Conservation (phyloP, 1,140 invertebrate genomes). For the Triops longicaudatus region DNA sequence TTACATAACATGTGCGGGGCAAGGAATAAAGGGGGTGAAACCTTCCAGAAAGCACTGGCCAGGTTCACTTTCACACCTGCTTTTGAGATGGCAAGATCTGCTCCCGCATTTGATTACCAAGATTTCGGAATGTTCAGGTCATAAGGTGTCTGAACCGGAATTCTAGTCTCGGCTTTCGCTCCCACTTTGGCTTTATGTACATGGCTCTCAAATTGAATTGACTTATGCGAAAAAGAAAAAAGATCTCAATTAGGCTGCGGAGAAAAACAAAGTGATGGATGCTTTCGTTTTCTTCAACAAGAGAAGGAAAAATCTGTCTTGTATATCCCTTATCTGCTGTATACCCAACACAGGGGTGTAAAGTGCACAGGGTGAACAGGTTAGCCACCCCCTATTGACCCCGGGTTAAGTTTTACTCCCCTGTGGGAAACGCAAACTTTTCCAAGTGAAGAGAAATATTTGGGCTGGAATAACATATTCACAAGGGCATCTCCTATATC, state of each 20-base stretch:
- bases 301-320: not conserved
- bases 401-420: not conserved
- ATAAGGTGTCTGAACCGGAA: not conserved
- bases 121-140: not conserved
- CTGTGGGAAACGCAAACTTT: slow-evolving; percentile 14
- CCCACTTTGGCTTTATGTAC: not conserved
- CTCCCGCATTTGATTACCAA: not conserved
- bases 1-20: not conserved
- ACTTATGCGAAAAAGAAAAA: not conserved
- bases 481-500: slow-evolving; percentile 1
- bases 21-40: not conserved
- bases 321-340: not conserved
- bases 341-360: not conserved
- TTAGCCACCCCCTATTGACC: slow-evolving; percentile 6
- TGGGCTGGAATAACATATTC: slow-evolving; percentile 12
- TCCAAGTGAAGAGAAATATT: slow-evolving; percentile 12
- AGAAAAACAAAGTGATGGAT: not conserved
- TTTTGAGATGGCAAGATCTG: not conserved
- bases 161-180: not conserved
- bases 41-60: not conserved
- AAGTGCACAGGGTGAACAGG: slow-evolving; percentile 10
- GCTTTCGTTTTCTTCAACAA: not conserved
- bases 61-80: not conserved
- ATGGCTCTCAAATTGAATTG: too few species aligned
- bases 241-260: not conserved